phyloP scores from a whole-genome alignment of 2,113 vertebrate genomes.

The Pseudorectes ferrugineus region DNA sequence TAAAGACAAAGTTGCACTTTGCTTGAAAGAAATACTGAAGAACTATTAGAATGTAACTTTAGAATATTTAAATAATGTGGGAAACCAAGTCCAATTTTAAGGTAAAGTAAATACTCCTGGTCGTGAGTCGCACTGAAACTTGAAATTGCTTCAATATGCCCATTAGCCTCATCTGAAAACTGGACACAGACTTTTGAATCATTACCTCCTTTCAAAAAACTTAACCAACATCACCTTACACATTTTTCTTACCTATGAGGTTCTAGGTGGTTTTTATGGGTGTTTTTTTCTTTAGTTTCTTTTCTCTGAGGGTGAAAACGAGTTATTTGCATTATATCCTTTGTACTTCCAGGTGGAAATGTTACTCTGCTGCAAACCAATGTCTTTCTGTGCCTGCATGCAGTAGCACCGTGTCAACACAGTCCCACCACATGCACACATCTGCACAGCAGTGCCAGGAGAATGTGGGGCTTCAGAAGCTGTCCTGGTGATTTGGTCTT shows the following conservation, averaged over 20 bases:
- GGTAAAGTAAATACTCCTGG: not conserved
- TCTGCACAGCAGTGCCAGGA: not conserved
- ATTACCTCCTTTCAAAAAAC: not conserved
- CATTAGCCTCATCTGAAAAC: not conserved
- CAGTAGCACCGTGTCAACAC: not conserved
- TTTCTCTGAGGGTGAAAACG: not conserved
- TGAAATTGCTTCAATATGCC: not conserved
- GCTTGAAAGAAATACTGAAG: not conserved
- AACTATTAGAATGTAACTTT: not conserved
- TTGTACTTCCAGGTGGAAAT: not conserved
- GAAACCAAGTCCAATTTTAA: not conserved
- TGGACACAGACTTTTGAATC: not conserved
- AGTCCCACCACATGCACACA: fast-evolving
- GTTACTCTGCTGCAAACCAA: not conserved
- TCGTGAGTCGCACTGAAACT: not conserved
- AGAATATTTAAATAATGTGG: not conserved
- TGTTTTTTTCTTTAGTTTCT: not conserved
- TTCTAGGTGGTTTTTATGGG: not conserved
- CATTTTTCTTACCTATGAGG: not conserved
- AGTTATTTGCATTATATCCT: not conserved
- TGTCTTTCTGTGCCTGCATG: not conserved
- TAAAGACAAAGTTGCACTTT: not conserved
- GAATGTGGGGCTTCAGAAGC: not conserved
- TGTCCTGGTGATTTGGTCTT: not conserved
- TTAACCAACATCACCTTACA: not conserved